Evolutionary conservation across 2,113 vertebrate genomes (phyloP).

Genomic region (Pipra filicauda): DNA sequence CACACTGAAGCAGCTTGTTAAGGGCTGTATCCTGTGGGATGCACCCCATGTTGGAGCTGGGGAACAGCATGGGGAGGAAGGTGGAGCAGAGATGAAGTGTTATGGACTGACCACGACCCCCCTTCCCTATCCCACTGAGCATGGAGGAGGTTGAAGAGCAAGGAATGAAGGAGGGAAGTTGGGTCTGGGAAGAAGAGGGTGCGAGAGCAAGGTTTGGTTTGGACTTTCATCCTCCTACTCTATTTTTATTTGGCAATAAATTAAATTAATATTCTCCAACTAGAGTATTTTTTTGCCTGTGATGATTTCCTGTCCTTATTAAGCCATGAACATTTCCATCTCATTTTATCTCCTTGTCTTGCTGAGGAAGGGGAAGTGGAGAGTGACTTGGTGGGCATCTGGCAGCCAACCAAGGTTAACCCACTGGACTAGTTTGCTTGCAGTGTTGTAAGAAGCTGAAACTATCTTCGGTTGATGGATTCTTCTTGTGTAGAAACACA

Average conservation of each 20-base stretch:
- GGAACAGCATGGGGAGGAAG: not conserved
- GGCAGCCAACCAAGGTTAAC: not conserved
- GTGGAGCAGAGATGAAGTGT: not conserved
- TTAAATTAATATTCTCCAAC: not conserved
- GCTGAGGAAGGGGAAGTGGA: not conserved
- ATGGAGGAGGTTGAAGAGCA: not conserved
- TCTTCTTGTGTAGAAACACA: not conserved
- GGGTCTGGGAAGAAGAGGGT: not conserved
- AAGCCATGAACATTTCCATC: not conserved
- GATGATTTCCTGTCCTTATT: not conserved
- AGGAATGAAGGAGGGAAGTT: not conserved
- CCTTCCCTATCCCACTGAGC: not conserved
- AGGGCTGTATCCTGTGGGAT: not conserved
- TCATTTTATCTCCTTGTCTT: not conserved
- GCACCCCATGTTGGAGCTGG: rapidly evolving
- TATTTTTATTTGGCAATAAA: not conserved
- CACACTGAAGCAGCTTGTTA: not conserved
- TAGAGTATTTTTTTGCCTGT: not conserved
- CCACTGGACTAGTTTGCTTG: not conserved
- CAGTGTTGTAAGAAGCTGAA: not conserved
- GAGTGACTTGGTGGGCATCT: not conserved
- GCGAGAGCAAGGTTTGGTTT: not conserved
- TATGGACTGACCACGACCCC: not conserved
- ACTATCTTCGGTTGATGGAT: not conserved
- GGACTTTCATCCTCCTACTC: not conserved